Evolutionary conservation across 1,140 invertebrate species (phyloP).

Genomic region (Lycorma delicatula): DNA sequence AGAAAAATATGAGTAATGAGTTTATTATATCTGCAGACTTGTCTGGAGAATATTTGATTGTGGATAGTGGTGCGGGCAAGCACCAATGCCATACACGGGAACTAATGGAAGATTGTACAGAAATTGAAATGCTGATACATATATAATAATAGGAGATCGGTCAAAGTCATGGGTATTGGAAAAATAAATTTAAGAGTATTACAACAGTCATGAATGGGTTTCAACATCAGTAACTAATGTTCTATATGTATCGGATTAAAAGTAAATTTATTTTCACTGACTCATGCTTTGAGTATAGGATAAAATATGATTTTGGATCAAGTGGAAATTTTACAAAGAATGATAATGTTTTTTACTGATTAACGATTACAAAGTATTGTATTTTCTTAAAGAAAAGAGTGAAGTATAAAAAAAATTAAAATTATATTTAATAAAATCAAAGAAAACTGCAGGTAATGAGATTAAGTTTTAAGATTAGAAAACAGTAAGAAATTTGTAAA

Average conservation of each 20-base stretch:
- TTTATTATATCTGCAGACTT: background rate
- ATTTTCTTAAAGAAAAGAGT: background rate
- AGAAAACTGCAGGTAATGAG: background rate
- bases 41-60: background rate
- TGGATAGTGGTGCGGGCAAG: background rate
- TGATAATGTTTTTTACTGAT: conserved; percentile 10
- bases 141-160: background rate
- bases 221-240: background rate
- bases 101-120: background rate
- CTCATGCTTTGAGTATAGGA: background rate
- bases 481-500: conserved; percentile 17
- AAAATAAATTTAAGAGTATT: background rate
- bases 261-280: background rate
- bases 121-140: background rate
- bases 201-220: background rate
- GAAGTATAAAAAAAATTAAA: conserved; percentile 23
- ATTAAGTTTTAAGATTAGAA: conserved; percentile 15
- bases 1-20: background rate
- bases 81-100: background rate
- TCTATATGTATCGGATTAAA: background rate
- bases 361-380: conserved; percentile 15
- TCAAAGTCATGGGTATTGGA: background rate
- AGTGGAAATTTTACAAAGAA: background rate
- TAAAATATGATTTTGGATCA: background rate
- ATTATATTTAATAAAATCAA: conserved; percentile 2